These are phyloP conservation scores for Drosophila lacteicornis DNA, from an alignment of 1,140 invertebrate genomes.

Conservation along the genomic window DNA sequence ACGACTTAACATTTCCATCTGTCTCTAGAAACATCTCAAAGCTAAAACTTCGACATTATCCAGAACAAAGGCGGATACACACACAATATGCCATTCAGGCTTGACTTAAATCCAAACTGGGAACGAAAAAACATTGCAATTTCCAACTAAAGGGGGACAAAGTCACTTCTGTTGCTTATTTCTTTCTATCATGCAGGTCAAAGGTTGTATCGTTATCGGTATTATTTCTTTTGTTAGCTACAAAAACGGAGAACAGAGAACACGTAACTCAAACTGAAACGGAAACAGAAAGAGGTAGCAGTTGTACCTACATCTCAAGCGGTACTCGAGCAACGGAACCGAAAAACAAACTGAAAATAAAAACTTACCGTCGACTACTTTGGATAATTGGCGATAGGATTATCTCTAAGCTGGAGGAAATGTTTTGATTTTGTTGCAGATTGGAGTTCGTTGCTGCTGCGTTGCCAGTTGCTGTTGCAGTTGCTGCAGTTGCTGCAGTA, in stretches of 20 bases:
- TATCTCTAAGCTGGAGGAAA: constrained; percentile 85
- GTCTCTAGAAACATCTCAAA: constrained; percentile 36
- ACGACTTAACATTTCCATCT: constrained; percentile 4
- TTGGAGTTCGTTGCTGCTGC: constrained; percentile 64
- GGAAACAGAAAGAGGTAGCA: constrained; percentile 8
- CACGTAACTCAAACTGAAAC: not conserved
- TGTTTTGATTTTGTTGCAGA: constrained; percentile 82
- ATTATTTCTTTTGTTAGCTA: constrained; percentile 59
- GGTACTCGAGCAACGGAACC: constrained; percentile 37
- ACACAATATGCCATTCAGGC: constrained; percentile 23
- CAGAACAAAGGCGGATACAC: constrained; percentile 16
- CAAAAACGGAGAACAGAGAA: constrained; percentile 7
- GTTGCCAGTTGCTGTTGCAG: constrained; percentile 29
- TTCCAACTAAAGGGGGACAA: constrained; percentile 21
- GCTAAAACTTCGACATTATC: constrained; percentile 26
- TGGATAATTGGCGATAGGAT: constrained; percentile 85
- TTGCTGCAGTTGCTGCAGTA: constrained; percentile 19
- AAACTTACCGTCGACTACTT: constrained; percentile 85
- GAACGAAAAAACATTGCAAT: constrained; percentile 32
- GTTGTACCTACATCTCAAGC: constrained; percentile 28
- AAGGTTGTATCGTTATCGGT: constrained; percentile 30
- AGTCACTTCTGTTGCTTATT: constrained; percentile 23
- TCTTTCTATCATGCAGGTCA: constrained; percentile 59
- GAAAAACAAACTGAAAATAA: constrained; percentile 58
- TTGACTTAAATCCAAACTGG: constrained; percentile 14